A percentile compares a stretch with the other conserved stretches of the same genome.
Evolutionary conservation across 2,888 invertebrate genomes (phyloP).

Genomic region (Tribolium freemani): DNA sequence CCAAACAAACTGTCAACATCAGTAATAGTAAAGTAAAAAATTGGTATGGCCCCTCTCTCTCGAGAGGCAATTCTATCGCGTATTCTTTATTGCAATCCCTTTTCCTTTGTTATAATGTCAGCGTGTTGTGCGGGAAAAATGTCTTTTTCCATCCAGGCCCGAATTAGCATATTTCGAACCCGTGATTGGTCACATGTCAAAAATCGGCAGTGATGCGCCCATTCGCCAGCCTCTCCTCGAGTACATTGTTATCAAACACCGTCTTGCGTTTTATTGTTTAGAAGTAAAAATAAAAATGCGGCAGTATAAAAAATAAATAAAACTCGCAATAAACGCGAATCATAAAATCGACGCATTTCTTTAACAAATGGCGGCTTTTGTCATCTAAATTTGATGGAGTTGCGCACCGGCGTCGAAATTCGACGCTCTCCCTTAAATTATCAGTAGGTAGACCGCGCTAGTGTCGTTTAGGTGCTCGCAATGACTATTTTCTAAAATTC

Average conservation of each 20-base stretch:
- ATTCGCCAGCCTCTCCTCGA: constrained; percentile 7
- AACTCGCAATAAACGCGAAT: constrained; percentile 51
- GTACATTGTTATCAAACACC: constrained; percentile 35
- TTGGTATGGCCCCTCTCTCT: constrained; percentile 21
- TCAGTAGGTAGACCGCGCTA: constrained; percentile 69
- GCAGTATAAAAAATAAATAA: constrained; percentile 51
- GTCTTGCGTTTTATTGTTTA: constrained; percentile 48
- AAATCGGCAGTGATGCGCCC: neutral
- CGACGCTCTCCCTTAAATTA: constrained; percentile 66
- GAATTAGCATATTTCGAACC: constrained; percentile 6
- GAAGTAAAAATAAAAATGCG: constrained; percentile 48
- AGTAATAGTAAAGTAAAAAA: constrained; percentile 28
- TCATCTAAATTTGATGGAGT: constrained; percentile 67
- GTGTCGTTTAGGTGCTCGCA: constrained; percentile 68
- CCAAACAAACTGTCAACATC: constrained; percentile 31
- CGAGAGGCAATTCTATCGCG: constrained; percentile 30
- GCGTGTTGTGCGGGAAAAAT: neutral
- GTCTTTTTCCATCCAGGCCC: neutral
- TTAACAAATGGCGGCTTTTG: constrained; percentile 67
- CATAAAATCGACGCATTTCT: constrained; percentile 59
- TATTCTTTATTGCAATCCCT: constrained; percentile 33
- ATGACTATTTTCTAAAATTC: constrained; percentile 67
- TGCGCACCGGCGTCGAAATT: constrained; percentile 65
- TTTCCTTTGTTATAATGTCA: constrained; percentile 14
- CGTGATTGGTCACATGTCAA: too few species aligned